Percentiles rank a stretch among this genome's conserved stretches.
Conservation (phyloP, 2,797 vertebrate genomes). For the Phalanger gymnotis region DNA sequence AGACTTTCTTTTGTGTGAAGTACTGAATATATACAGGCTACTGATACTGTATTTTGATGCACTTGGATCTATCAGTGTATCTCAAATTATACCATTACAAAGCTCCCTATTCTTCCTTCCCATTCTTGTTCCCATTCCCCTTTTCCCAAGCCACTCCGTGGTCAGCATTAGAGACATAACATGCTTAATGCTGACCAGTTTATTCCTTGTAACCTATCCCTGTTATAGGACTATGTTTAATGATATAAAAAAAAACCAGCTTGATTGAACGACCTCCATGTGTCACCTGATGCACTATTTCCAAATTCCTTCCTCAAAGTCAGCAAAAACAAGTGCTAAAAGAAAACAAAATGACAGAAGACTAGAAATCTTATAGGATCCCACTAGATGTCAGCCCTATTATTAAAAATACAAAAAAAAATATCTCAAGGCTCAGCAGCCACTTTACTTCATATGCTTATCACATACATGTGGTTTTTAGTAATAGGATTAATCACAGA, state of each 20-base stretch:
- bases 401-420: constrained; percentile 47
- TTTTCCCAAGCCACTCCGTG: neutral
- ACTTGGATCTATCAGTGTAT: neutral
- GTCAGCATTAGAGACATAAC: neutral
- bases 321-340: neutral
- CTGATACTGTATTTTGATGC: neutral
- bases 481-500: too few species aligned
- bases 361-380: neutral
- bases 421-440: neutral
- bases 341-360: neutral
- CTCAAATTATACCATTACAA: neutral
- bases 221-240: neutral
- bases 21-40: neutral
- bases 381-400: neutral
- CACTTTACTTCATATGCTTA: neutral
- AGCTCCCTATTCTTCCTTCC: neutral
- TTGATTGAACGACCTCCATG: neutral
- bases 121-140: neutral
- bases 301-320: neutral
- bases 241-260: neutral
- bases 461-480: too few species aligned
- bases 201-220: neutral
- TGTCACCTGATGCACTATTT: neutral
- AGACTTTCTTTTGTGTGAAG: neutral
- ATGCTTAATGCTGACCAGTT: neutral